These are phyloP conservation scores for Discoglossus pictus DNA, from an alignment of 2,797 vertebrate species.

Conservation along the genomic window DNA sequence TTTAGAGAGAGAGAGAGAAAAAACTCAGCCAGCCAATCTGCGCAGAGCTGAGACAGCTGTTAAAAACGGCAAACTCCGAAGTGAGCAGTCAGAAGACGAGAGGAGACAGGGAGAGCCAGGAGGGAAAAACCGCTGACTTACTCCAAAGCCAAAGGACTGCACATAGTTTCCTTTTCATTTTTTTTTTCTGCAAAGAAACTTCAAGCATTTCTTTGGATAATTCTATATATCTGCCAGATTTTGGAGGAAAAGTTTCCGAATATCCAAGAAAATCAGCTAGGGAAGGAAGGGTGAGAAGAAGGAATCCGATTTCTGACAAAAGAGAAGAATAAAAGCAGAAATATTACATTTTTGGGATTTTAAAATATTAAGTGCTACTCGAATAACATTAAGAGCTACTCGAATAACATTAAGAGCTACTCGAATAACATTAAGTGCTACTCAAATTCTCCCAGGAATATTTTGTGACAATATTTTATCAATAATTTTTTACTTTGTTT, in stretches of 20 bases:
- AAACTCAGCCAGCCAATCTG: slow-evolving; percentile 39
- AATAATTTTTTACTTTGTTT: too few species aligned
- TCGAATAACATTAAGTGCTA: too few species aligned
- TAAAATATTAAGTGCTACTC: too few species aligned
- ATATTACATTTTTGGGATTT: too few species aligned
- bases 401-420: too few species aligned
- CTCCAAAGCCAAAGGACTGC: slow-evolving; percentile 1
- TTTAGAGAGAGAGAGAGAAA: slow-evolving; percentile 14
- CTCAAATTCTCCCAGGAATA: too few species aligned
- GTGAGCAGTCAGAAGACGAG: slow-evolving; percentile 32
- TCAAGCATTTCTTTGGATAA: slow-evolving; percentile 9
- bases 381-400: too few species aligned
- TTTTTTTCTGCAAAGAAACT: slow-evolving; percentile 5
- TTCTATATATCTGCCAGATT: slow-evolving; percentile 7
- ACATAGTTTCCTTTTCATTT: slow-evolving; percentile 14
- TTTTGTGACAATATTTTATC: too few species aligned
- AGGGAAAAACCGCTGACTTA: not conserved
- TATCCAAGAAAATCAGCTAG: slow-evolving; percentile 5
- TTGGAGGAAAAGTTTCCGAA: not conserved
- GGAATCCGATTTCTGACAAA: slow-evolving; percentile 13
- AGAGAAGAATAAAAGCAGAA: slow-evolving; percentile 2
- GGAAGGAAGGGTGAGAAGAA: slow-evolving; percentile 3
- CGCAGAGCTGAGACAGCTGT: slow-evolving; percentile 20
- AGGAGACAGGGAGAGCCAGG: slow-evolving; percentile 6
- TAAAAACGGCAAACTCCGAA: slow-evolving; percentile 26